Evolutionary conservation across 2,113 vertebrate species (phyloP), one percentile per base, ranked within the genome.

Genomic region (Malurus melanocephalus): DNA sequence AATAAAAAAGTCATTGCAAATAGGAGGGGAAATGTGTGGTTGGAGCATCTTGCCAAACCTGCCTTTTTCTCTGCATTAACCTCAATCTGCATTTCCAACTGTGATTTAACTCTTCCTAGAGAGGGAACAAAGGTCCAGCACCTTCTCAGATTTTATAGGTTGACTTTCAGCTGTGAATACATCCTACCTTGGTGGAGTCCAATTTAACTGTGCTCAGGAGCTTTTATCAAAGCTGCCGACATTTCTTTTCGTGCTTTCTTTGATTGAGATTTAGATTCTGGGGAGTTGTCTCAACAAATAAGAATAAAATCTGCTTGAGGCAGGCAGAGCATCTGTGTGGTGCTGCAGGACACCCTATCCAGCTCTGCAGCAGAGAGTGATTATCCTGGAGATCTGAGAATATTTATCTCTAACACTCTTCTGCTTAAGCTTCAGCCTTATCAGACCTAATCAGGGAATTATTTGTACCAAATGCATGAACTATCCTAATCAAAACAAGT

Each of bases 1-100:
- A 93, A 90, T 87, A 65, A 94, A 72, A 90, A 89, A 75, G 62
- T 75, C 5, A 7, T 57, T 91, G 73, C 77, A 73, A 71, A 6
- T 38, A 68, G 10, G 48, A 38, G 15, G 38, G 13, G 55, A 57
- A 80, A 80, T 64, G 76, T 93, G 77, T 92, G 90, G 74, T 68
- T 82, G 62, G 79, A 93, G 71, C 87, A n/a, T 93, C 75, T 80
- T 97, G 94, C 80, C 96, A 96, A 79, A 93, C 18, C 59, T 94
- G 60, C 56, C 81, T 85, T 72, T 57, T 87, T 72, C 53, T 51
- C 69, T 13, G 0, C 30, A 8, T 78, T 52, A 87, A 52, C 69
- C 48, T 42, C 57, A 26, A 24, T 57, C 59, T 79, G 66, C 9
- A 52, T 94, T 93, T 94, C 85, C 64, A 93, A 0, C 62, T 59